Percentiles rank a stretch among this genome's conserved stretches.
Evolutionary conservation across 2,888 invertebrate species (phyloP).

Genomic region (Sarcophaga carnaria): DNA sequence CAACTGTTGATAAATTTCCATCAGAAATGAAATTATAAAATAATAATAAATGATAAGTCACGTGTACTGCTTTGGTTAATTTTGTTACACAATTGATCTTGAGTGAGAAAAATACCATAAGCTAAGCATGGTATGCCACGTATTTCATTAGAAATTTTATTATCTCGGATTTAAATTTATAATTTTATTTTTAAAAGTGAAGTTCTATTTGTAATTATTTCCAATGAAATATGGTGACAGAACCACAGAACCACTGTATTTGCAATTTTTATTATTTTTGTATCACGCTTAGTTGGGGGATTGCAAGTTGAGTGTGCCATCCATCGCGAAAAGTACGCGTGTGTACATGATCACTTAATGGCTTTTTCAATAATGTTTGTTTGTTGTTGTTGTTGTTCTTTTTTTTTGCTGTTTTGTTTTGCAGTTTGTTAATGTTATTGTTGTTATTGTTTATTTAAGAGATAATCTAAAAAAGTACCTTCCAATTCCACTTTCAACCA

Average conservation of each 20-base stretch:
- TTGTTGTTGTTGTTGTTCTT: background rate
- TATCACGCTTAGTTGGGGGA: background rate
- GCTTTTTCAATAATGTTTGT: slow-evolving; percentile 6
- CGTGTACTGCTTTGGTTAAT: no score
- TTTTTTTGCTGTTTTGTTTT: background rate
- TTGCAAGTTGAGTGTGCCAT: slow-evolving; percentile 34
- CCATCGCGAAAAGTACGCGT: slow-evolving; percentile 28
- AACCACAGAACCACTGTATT: slow-evolving; percentile 4
- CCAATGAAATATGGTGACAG: no score
- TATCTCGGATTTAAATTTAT: no score
- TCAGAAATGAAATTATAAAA: no score
- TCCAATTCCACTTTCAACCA: slow-evolving; percentile 20
- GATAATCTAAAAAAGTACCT: background rate
- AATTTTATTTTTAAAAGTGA: no score
- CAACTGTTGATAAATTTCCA: no score
- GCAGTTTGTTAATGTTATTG: background rate
- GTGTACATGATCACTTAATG: slow-evolving; percentile 34
- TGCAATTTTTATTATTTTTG: background rate
- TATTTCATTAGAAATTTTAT: no score
- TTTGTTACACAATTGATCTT: no score
- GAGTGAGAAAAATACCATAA: no score
- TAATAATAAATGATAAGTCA: no score
- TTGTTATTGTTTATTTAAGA: background rate
- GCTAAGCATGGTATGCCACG: no score
- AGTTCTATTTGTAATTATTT: no score